Conservation (phyloP, 1,140 invertebrate genomes). For the Laupala kohalensis region DNA sequence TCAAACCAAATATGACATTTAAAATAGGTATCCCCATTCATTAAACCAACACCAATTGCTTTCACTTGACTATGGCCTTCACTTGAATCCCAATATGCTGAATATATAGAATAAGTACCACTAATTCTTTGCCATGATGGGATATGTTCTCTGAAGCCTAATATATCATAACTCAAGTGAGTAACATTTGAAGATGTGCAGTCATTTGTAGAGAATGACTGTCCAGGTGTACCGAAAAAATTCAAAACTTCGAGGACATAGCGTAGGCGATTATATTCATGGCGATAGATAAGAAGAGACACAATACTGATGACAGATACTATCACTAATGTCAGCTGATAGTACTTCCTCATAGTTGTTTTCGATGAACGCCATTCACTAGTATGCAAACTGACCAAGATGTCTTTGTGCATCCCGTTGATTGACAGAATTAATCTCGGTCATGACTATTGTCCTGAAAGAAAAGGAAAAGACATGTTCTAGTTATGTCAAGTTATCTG, state of each 20-base stretch:
- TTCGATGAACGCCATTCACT: not conserved
- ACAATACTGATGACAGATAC: slow-evolving; percentile 48
- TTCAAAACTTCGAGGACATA: slow-evolving; percentile 64
- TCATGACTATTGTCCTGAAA: not conserved
- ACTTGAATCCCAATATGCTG: slow-evolving; percentile 37
- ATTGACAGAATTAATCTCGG: not conserved
- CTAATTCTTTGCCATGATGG: slow-evolving; percentile 37
- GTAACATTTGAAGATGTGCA: slow-evolving; percentile 11
- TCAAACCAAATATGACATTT: slow-evolving; percentile 34
- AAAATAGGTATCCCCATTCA: slow-evolving; percentile 27
- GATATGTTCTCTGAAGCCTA: slow-evolving; percentile 22
- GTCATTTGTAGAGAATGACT: slow-evolving; percentile 14
- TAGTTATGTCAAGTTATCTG: too few species aligned
- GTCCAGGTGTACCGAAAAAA: slow-evolving; percentile 50
- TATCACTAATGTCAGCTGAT: slow-evolving; percentile 51
- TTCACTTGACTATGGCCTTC: slow-evolving; percentile 26
- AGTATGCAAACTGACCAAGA: not conserved
- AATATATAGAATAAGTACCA: slow-evolving; percentile 36
- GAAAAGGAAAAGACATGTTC: too few species aligned
- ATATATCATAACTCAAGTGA: slow-evolving; percentile 20
- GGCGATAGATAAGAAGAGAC: slow-evolving; percentile 57
- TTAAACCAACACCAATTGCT: slow-evolving; percentile 23
- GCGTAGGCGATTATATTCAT: slow-evolving; percentile 58
- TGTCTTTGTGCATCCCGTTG: not conserved
- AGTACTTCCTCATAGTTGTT: slow-evolving; percentile 54